Conservation (phyloP, 2,797 vertebrate genomes). For the Schizothorax lantsangensis region DNA sequence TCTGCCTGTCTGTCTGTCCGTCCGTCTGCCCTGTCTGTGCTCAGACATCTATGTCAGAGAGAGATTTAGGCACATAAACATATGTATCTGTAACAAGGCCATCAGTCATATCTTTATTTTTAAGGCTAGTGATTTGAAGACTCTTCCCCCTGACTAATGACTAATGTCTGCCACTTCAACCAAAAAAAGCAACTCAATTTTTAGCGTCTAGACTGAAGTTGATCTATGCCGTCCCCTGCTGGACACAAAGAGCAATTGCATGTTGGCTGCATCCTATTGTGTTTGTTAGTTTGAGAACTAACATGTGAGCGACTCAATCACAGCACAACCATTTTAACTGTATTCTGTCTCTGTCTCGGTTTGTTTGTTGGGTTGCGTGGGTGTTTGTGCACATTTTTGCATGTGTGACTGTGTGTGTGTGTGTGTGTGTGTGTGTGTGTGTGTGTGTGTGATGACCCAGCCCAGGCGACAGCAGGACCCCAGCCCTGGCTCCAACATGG, state of each 20-base stretch:
- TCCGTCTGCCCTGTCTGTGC: slow-evolving; percentile 47
- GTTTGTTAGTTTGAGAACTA: slow-evolving; percentile 15
- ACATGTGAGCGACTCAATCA: neutral
- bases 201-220: slow-evolving; percentile 38
- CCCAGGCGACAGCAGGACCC: slow-evolving; percentile 98
- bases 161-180: slow-evolving; percentile 60
- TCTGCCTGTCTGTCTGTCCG: slow-evolving; percentile 62
- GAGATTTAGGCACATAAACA: slow-evolving; percentile 70
- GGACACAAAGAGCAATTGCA: slow-evolving; percentile 29
- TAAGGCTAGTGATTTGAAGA: slow-evolving; percentile 74
- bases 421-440: slow-evolving; percentile 55
- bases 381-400: slow-evolving; percentile 50
- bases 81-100: slow-evolving; percentile 68
- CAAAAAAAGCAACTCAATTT: slow-evolving; percentile 63
- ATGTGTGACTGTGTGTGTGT: slow-evolving; percentile 19
- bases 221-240: slow-evolving; percentile 58
- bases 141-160: slow-evolving; percentile 68
- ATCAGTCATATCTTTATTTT: slow-evolving; percentile 76
- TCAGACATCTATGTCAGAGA: slow-evolving; percentile 62
- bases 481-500: slow-evolving; percentile 93
- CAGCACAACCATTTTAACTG: slow-evolving; percentile 42
- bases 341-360: slow-evolving; percentile 48
- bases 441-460: slow-evolving; percentile 76
- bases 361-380: slow-evolving; percentile 53
- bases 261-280: neutral